These are phyloP conservation scores for Amyelois transitella DNA, from an alignment of 1,140 invertebrate genomes.

Conservation along the genomic window DNA sequence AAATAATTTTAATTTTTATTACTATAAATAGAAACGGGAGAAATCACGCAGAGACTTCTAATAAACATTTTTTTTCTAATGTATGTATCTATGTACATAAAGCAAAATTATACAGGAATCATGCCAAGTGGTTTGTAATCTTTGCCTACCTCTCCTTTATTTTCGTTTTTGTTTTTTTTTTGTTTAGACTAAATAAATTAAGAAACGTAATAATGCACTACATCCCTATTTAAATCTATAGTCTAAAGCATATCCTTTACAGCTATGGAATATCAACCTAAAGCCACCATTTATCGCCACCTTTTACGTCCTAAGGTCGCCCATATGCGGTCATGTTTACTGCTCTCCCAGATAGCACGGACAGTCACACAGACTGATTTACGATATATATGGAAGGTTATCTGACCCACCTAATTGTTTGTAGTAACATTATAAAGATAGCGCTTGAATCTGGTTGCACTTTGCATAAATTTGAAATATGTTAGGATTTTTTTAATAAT, in stretches of 20 bases:
- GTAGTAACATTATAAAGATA: conserved; percentile 4
- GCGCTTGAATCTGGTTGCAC: not conserved
- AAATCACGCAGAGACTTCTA: too few relatives aligned
- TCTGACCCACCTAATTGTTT: conserved; percentile 28
- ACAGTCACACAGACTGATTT: not conserved
- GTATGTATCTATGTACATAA: too few relatives aligned
- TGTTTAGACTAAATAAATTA: too few relatives aligned
- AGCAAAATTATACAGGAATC: too few relatives aligned
- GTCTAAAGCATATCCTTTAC: not conserved
- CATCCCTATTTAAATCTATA: not conserved
- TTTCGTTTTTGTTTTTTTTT: too few relatives aligned
- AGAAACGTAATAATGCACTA: too few relatives aligned
- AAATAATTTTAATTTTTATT: too few relatives aligned
- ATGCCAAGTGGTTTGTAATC: too few relatives aligned
- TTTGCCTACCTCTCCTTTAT: too few relatives aligned
- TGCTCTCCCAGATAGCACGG: not conserved
- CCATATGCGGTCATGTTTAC: not conserved
- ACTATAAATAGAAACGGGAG: too few relatives aligned
- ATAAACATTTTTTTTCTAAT: too few relatives aligned
- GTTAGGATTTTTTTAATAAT: not conserved
- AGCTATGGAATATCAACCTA: not conserved
- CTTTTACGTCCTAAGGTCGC: not conserved
- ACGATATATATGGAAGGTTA: conserved; percentile 25
- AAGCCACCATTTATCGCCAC: not conserved
- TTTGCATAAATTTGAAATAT: not conserved